Conservation (phyloP, 2,888 invertebrate genomes). For the Drosophila anomelani region DNA sequence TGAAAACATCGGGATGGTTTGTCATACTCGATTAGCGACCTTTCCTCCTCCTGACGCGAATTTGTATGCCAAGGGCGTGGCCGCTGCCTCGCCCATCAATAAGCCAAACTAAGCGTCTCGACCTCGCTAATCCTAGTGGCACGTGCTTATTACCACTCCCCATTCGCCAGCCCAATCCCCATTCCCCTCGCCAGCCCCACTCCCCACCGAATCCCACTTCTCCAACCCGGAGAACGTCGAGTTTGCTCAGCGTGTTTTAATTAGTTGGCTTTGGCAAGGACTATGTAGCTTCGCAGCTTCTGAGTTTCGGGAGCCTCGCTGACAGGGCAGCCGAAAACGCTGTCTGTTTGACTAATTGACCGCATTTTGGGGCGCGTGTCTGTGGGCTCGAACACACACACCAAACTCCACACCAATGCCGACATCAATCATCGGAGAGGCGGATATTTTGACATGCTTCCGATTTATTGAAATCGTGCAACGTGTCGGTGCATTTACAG, state of each 20-base stretch:
- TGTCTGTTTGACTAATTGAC: conserved; percentile 75
- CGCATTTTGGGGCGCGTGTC: conserved; percentile 54
- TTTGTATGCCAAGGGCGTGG: conserved; percentile 47
- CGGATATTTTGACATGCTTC: conserved; percentile 44
- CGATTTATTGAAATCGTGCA: conserved; percentile 67
- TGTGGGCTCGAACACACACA: neutral
- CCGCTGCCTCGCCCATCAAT: conserved; percentile 54
- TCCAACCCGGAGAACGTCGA: conserved; percentile 1
- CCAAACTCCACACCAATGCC: conserved; percentile 6
- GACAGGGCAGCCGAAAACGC: conserved; percentile 26
- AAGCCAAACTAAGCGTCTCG: conserved; percentile 59
- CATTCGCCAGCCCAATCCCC: neutral
- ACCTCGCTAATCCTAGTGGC: conserved; percentile 66
- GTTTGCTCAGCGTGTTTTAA: conserved; percentile 68
- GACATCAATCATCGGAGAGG: conserved; percentile 47
- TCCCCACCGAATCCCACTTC: neutral
- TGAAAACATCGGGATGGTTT: conserved; percentile 21
- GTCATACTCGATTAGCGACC: conserved; percentile 43
- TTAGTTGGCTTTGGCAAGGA: conserved; percentile 57
- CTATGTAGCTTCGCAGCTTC: conserved; percentile 15
- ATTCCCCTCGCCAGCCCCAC: neutral
- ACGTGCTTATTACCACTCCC: conserved; percentile 58
- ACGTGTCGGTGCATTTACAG: conserved; percentile 47
- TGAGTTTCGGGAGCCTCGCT: conserved; percentile 3
- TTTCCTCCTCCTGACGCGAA: conserved; percentile 25